These are phyloP conservation scores for Temnothorax longispinosus DNA, from an alignment of 1,140 invertebrate species.

Conservation along the genomic window DNA sequence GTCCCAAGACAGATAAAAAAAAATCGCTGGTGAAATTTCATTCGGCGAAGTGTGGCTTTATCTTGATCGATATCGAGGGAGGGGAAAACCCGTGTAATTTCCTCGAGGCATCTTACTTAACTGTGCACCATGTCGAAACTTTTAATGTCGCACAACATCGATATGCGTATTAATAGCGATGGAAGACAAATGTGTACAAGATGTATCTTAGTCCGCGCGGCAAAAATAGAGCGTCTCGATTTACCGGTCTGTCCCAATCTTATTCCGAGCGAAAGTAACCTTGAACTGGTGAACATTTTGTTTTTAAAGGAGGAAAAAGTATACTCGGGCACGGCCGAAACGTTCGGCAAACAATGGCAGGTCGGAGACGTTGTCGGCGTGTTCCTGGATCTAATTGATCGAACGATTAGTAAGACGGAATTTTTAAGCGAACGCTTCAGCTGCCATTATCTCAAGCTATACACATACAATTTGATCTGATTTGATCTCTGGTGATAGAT, in stretches of 20 bases:
- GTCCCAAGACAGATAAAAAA: constrained; percentile 65
- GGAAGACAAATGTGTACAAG: background rate
- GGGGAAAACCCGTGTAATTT: constrained; percentile 12
- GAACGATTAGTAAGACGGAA: constrained; percentile 96
- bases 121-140: constrained; percentile 1
- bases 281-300: constrained; percentile 81
- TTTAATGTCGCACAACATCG: background rate
- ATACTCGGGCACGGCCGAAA: constrained; percentile 94
- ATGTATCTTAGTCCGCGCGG: background rate
- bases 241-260: constrained; percentile 28
- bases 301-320: constrained; percentile 96
- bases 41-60: constrained; percentile 73
- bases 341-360: constrained; percentile 98
- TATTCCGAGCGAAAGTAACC: constrained; percentile 21
- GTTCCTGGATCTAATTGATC: constrained; percentile 98
- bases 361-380: constrained; percentile 97
- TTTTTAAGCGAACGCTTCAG: constrained; percentile 83
- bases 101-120: constrained; percentile 9
- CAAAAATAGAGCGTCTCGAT: background rate
- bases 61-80: constrained; percentile 40
- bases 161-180: constrained; percentile 23
- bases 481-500: constrained; percentile 76
- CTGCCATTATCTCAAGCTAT: constrained; percentile 80
- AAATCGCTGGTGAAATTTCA: constrained; percentile 72
- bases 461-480: constrained; percentile 73